These are phyloP conservation scores for Auanema sp. DNA, from an alignment of 2,888 invertebrate species.

Conservation along the genomic window DNA sequence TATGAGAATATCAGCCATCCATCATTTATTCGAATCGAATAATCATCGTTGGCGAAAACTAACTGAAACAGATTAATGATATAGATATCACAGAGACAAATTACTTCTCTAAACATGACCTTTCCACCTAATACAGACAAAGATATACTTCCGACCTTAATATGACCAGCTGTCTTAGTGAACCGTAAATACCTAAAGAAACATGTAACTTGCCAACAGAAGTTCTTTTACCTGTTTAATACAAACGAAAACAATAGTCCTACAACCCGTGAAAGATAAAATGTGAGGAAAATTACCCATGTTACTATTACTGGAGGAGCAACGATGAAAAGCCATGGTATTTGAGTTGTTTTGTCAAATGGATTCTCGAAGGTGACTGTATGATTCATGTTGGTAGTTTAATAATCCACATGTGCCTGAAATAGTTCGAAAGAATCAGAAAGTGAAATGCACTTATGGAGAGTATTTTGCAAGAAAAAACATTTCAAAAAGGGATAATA, in stretches of 20 bases:
- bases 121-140: constrained; percentile 94
- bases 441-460: not conserved
- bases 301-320: constrained; percentile 39
- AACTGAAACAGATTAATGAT: constrained; percentile 67
- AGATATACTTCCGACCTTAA: constrained; percentile 80
- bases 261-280: constrained; percentile 50
- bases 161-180: constrained; percentile 36
- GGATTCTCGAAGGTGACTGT: constrained; percentile 5
- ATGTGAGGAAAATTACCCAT: constrained; percentile 50
- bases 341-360: not conserved
- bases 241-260: constrained; percentile 46
- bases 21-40: constrained; percentile 87
- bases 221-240: constrained; percentile 36
- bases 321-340: constrained; percentile 24
- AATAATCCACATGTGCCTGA: not conserved
- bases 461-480: not conserved
- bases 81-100: not conserved
- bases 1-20: constrained; percentile 95
- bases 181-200: constrained; percentile 33
- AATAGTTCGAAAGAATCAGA: not conserved
- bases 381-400: not conserved
- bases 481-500: too few relatives aligned
- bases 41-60: constrained; percentile 89
- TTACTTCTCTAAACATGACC: constrained; percentile 87
- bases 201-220: not conserved